Evolutionary conservation across 2,797 vertebrate genomes (phyloP), one percentile per base, ranked within the genome.

Genomic region (Phoxinus dragarum): DNA sequence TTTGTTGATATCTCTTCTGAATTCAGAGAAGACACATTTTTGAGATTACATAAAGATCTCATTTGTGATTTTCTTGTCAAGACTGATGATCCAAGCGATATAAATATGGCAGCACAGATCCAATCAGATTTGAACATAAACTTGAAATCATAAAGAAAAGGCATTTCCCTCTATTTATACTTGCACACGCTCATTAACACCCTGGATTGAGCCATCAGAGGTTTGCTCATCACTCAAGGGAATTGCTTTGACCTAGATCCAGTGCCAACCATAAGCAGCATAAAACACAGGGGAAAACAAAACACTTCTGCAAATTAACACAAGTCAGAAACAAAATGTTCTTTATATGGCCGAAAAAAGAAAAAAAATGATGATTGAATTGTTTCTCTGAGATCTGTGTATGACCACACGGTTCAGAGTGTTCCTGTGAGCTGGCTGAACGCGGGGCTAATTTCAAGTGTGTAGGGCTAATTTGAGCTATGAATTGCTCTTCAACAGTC

Each of bases 191-290:
- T 82, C 79, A 84, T 85, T 88, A 84, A 80, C 27, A 80, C 59
- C 72, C 47, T 52, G 44, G 61, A 75, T 47, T 38, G 82, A 52
- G 79, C 82, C 88, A 90, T 83, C 81, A 91, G 80, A 75, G 86
- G 84, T 85, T 47, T 85, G 85, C 82, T 76, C 86, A 84, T 91
- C 38, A 79, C 89, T 88, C 56, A 72, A 67, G 64, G 38, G 79
- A 89, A 91, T 87, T 61, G 81, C 83, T 89, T 80, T 93, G 93
- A 93, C 93, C 94, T 88, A 95, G 61, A 93, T 93, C 86, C 87
- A 83, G 31, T 61, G 71, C 86, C 77, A 71, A 80, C 81, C 61
- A 73, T 69, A 54, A 84, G 76, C 81, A 49, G 88, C 80, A 76
- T 49, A 49, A 59, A 73, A 49, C 36, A 68, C 66, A 68, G 42